phyloP scores from a whole-genome alignment of 2,797 vertebrate species.

The Synaphobranchus kaupii region DNA sequence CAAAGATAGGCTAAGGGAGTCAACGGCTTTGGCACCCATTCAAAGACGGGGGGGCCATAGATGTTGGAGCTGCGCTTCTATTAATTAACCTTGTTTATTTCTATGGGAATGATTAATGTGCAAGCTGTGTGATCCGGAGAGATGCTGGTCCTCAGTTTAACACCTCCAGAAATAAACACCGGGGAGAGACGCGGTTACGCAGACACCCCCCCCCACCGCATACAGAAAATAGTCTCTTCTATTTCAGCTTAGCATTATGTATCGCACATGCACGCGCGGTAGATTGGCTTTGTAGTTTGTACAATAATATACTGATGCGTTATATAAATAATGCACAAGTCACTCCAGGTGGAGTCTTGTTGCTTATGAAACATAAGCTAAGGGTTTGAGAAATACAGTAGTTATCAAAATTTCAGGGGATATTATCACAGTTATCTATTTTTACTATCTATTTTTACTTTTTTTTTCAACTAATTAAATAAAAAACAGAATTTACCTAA shows the following conservation, averaged over 20 bases:
- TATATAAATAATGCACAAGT: neutral
- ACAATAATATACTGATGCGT: neutral
- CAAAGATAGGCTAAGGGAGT: constrained; percentile 17
- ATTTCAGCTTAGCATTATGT: constrained; percentile 12
- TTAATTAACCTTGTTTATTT: constrained; percentile 37
- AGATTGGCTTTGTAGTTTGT: neutral
- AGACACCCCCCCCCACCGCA: neutral
- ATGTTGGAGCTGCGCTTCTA: constrained; percentile 11
- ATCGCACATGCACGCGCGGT: neutral
- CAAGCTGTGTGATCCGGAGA: neutral
- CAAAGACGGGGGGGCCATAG: constrained; percentile 23
- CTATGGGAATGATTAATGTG: constrained; percentile 25
- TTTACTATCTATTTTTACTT: too few relatives aligned
- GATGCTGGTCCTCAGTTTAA: constrained; percentile 23
- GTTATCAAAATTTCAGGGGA: neutral
- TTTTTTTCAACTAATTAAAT: too few relatives aligned
- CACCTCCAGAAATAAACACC: constrained; percentile 27
- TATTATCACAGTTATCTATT: neutral
- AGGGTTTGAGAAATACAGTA: neutral
- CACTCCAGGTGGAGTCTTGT: neutral
- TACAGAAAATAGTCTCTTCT: constrained; percentile 10
- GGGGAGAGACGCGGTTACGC: neutral
- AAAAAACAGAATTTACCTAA: neutral
- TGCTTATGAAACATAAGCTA: neutral
- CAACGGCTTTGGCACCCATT: constrained; percentile 30